These are phyloP conservation scores for Pseudococcus viburni DNA, from an alignment of 2,888 invertebrate species.

Conservation along the genomic window DNA sequence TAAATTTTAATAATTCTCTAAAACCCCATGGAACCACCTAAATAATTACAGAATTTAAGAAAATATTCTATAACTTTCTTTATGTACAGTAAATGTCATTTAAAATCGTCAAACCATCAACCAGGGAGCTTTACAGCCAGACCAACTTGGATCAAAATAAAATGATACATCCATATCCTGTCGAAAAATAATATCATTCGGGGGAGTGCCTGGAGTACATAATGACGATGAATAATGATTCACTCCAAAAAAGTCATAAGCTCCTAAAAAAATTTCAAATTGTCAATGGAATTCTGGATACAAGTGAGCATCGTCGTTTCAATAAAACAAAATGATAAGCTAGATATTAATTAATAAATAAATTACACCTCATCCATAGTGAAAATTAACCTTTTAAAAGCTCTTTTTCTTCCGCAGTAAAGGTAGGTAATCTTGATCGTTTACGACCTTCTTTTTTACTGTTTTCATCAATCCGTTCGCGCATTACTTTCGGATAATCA, in stretches of 20 bases:
- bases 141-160: slow-evolving; percentile 58
- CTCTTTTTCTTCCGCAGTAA: slow-evolving; percentile 75
- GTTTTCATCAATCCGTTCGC: slow-evolving; percentile 71
- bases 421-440: slow-evolving; percentile 73
- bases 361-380: not conserved
- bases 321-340: too few species aligned
- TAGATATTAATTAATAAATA: slow-evolving; percentile 62
- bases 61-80: not conserved
- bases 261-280: slow-evolving; percentile 71
- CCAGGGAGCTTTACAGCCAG: slow-evolving; percentile 42
- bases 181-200: slow-evolving; percentile 26
- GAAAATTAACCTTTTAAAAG: slow-evolving; percentile 72
- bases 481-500: slow-evolving; percentile 74
- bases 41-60: not conserved
- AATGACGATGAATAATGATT: slow-evolving; percentile 81
- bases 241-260: slow-evolving; percentile 82
- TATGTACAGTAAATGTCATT: not conserved
- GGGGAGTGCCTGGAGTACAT: slow-evolving; percentile 69
- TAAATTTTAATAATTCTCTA: slow-evolving; percentile 72
- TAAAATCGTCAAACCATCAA: not conserved
- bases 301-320: too few species aligned
- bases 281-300: too few species aligned
- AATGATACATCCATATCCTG: slow-evolving; percentile 29
- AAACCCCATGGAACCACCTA: slow-evolving; percentile 74
- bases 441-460: slow-evolving; percentile 72